phyloP scores from a whole-genome alignment of 2,888 invertebrate species.

The Acronicta aceris region DNA sequence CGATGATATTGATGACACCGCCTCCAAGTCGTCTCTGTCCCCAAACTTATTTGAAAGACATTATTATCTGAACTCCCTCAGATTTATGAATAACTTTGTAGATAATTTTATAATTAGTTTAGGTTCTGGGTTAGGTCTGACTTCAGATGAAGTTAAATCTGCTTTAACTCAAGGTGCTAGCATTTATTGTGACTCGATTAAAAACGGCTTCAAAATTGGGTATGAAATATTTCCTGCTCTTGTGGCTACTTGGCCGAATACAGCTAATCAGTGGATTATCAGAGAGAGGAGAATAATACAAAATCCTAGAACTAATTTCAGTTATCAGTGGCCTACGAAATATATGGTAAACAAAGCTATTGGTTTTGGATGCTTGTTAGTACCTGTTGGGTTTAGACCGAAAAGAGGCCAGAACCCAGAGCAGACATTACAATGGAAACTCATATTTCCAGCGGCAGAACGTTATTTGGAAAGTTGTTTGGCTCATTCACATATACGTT shows the following conservation, averaged over 20 bases:
- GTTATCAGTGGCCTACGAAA: conserved; percentile 92
- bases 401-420: conserved; percentile 90
- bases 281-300: conserved; percentile 88
- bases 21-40: conserved; percentile 71
- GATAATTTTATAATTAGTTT: conserved; percentile 90
- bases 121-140: conserved; percentile 89
- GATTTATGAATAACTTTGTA: conserved; percentile 92
- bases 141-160: conserved; percentile 84
- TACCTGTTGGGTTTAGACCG: conserved; percentile 92
- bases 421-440: conserved; percentile 93
- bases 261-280: conserved; percentile 91
- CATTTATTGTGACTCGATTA: conserved; percentile 89
- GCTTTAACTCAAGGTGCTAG: conserved; percentile 91
- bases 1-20: conserved; percentile 69
- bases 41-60: conserved; percentile 80
- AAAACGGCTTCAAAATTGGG: conserved; percentile 78
- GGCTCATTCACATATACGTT: conserved; percentile 92
- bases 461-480: conserved; percentile 92
- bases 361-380: conserved; percentile 91
- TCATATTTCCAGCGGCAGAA: conserved; percentile 94
- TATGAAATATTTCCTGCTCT: conserved; percentile 93
- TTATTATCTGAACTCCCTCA: conserved; percentile 90
- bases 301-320: conserved; percentile 89
- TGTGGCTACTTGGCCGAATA: conserved; percentile 92
- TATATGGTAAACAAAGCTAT: conserved; percentile 91